phyloP scores from a whole-genome alignment of 1,140 invertebrate genomes.

The Adelges cooleyi region DNA sequence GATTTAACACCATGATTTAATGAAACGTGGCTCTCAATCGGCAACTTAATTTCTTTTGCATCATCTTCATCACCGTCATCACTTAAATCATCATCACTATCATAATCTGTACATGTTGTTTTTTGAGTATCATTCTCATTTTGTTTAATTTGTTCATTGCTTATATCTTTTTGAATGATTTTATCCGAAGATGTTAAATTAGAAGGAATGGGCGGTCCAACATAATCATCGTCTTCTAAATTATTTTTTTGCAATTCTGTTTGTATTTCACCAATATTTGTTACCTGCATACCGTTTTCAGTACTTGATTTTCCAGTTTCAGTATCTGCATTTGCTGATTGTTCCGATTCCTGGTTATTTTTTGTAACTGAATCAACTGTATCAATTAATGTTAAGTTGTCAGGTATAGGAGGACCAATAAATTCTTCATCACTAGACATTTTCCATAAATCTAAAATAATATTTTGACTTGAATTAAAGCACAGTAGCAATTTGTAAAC shows the following conservation, averaged over 20 bases:
- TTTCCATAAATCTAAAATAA: no score
- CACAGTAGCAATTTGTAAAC: no score
- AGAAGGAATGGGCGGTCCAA: background rate
- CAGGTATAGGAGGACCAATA: conserved; percentile 51
- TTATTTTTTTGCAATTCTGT: background rate
- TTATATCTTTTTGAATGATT: conserved; percentile 30
- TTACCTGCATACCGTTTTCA: no score
- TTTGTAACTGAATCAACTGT: background rate
- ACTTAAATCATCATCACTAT: conserved; percentile 36
- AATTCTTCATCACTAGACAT: conserved; percentile 40
- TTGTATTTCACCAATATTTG: background rate
- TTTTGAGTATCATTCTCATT: conserved; percentile 21
- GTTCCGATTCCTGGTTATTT: background rate
- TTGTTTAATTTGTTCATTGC: conserved; percentile 14
- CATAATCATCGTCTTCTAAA: background rate
- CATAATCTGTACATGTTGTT: conserved; percentile 32
- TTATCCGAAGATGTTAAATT: conserved; percentile 32
- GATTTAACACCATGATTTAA: conserved; percentile 78
- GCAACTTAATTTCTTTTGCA: conserved; percentile 54
- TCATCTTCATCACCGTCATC: conserved; percentile 39
- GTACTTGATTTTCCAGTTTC: no score
- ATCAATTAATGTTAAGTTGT: background rate
- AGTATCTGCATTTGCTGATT: no score
- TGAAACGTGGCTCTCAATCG: conserved; percentile 64
- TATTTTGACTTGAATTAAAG: no score